A percentile compares a stretch with the other conserved stretches of the same genome.
Conservation (phyloP, 2,113 vertebrate species). For the Hippocampus zosterae region DNA sequence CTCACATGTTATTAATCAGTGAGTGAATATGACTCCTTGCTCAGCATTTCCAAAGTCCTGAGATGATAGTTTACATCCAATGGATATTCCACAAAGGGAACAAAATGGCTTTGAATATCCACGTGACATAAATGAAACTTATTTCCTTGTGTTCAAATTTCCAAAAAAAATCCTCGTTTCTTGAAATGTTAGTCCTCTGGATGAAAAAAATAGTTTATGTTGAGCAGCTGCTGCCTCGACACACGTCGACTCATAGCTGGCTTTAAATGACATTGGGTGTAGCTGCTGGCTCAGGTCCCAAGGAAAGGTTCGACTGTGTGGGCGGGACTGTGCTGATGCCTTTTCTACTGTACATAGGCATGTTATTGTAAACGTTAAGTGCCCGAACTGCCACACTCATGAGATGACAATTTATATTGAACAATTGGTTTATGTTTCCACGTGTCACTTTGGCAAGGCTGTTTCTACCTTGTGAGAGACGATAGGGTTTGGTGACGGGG, state of each 20-base stretch:
- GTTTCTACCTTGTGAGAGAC: conserved; percentile 85
- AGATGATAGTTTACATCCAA: conserved; percentile 21
- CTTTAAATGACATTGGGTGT: conserved; percentile 57
- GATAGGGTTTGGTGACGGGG: conserved; percentile 71
- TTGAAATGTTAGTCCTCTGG: conserved; percentile 24
- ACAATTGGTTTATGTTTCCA: not conserved
- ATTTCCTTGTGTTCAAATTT: conserved; percentile 7
- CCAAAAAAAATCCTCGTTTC: conserved; percentile 14
- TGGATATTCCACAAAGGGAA: conserved; percentile 19
- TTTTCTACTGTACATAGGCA: conserved; percentile 22
- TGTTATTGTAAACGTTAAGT: conserved; percentile 20
- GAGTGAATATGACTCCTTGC: conserved; percentile 23
- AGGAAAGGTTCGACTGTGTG: conserved; percentile 24
- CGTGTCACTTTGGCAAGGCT: not conserved
- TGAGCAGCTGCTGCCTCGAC: conserved; percentile 55
- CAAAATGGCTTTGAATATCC: conserved; percentile 19
- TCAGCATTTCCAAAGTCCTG: conserved; percentile 22
- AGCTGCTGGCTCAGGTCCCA: conserved; percentile 45
- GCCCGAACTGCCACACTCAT: not conserved
- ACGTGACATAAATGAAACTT: not conserved
- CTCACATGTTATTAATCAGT: conserved; percentile 32
- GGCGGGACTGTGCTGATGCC: conserved; percentile 36
- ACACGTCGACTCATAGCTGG: conserved; percentile 37
- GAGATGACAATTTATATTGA: not conserved
- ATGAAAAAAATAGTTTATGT: conserved; percentile 33